These are phyloP conservation scores for Macrosiphum euphorbiae DNA, from an alignment of 2,888 invertebrate species.

Conservation along the genomic window DNA sequence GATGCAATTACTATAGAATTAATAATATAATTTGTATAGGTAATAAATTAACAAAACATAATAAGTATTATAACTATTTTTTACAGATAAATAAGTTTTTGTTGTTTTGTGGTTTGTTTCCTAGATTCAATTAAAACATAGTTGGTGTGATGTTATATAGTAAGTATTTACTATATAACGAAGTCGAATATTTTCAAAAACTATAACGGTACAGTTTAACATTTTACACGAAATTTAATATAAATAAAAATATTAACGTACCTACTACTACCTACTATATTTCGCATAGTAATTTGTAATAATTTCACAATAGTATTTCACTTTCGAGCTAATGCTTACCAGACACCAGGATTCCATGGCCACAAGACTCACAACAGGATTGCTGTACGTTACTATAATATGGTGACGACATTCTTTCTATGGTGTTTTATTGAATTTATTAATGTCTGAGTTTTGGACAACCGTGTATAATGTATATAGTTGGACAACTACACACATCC, in stretches of 20 bases:
- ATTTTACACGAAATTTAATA: neutral
- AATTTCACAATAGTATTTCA: neutral
- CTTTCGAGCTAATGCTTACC: neutral
- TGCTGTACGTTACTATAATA: neutral
- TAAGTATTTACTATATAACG: no score
- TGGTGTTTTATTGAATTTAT: neutral
- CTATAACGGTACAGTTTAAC: neutral
- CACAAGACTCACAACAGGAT: neutral
- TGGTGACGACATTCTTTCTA: neutral
- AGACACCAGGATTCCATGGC: constrained; percentile 19
- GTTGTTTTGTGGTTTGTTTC: neutral
- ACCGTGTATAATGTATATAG: neutral
- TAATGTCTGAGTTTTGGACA: neutral
- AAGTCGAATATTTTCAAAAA: neutral
- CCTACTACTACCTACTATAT: no score
- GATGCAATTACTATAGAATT: neutral
- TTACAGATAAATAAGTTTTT: neutral
- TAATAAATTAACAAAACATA: neutral
- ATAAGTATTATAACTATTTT: neutral
- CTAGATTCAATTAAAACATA: neutral
- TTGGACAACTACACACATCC: neutral
- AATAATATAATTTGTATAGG: neutral
- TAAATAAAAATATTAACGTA: no score
- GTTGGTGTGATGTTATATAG: neutral
- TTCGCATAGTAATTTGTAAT: neutral